phyloP scores from a whole-genome alignment of 2,888 invertebrate species.

The Dicycla oo region DNA sequence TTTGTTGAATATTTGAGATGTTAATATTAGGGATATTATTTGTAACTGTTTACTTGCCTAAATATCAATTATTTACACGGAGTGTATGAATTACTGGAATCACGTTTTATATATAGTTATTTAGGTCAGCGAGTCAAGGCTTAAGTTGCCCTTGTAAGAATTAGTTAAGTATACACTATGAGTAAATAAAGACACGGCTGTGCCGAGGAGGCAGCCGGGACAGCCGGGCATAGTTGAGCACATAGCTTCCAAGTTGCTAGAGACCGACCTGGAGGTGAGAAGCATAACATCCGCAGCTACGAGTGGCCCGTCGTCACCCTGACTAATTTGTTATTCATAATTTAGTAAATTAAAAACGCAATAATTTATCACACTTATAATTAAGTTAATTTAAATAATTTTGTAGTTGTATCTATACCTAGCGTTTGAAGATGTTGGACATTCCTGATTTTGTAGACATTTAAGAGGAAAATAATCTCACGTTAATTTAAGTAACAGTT shows the following conservation, averaged over 20 bases:
- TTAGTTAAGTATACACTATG: conserved; percentile 49
- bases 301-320: conserved; percentile 32
- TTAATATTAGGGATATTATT: conserved; percentile 66
- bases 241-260: conserved; percentile 50
- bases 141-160: conserved; percentile 50
- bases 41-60: conserved; percentile 71
- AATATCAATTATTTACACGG: conserved; percentile 75
- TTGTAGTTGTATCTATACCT: conserved; percentile 44
- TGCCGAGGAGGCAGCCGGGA: conserved; percentile 1
- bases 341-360: conserved; percentile 44
- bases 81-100: conserved; percentile 62
- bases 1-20: conserved; percentile 67
- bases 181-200: conserved; percentile 39
- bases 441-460: conserved; percentile 62
- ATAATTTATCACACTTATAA: conserved; percentile 50
- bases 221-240: conserved; percentile 55
- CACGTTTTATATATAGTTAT: conserved; percentile 61
- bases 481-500: conserved; percentile 61
- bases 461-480: conserved; percentile 54
- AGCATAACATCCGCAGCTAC: conserved; percentile 46
- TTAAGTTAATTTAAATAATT: conserved; percentile 56
- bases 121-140: conserved; percentile 44
- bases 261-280: conserved; percentile 19
- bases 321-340: conserved; percentile 37
- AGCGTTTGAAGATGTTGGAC: conserved; percentile 51